Evolutionary conservation across 2,888 invertebrate genomes (phyloP), one percentile per base, ranked within the genome.

Genomic region (Leucoma salicis): DNA sequence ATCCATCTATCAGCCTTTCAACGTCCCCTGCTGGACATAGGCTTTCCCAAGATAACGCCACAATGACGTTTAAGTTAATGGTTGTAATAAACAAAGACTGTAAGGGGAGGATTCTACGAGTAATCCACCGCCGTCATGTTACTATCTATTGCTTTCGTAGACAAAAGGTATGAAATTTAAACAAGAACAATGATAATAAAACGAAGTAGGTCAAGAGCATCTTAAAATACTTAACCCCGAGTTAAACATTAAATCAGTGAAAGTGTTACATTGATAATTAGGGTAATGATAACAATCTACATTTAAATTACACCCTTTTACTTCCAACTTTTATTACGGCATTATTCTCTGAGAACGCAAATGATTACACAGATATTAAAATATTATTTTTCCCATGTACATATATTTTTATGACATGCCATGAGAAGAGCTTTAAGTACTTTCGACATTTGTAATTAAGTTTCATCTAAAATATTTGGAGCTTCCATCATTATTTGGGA

Each of bases 211-310:
- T n/a, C 11, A n/a, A 25, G 1, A 27, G 27, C 27, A n/a, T 27
- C n/a, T 27, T n/a, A 27, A 11, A 27, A 27, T 11, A 27, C n/a
- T 27, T 27, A 27, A 27, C 10, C n/a, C n/a, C n/a, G 4, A 27
- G 27, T 27, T 27, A 27, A 27, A 10, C 8, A 25, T 2, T 27
- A 27, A 27, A 4, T 43, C 36, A 57, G 67, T 56, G 67, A 71
- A 73, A 72, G 71, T 73, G 63, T 65, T 70, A 56, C 49, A 51
- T 46, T 43, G 43, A 48, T 54, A 63, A 65, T 64, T 66, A 62
- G 44, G 40, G 46, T 63, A 70, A 66, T 69, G 57, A 53, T 54
- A 32, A 29, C 46, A 41, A 53, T 58, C 53, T 40, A 45, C 49
- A 42, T 8, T 53, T 48, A 40, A 42, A 62, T 10, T 21, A 33